These are phyloP conservation scores for Chelidonichthys spinosus DNA, from an alignment of 2,797 vertebrate species.

Conservation along the genomic window DNA sequence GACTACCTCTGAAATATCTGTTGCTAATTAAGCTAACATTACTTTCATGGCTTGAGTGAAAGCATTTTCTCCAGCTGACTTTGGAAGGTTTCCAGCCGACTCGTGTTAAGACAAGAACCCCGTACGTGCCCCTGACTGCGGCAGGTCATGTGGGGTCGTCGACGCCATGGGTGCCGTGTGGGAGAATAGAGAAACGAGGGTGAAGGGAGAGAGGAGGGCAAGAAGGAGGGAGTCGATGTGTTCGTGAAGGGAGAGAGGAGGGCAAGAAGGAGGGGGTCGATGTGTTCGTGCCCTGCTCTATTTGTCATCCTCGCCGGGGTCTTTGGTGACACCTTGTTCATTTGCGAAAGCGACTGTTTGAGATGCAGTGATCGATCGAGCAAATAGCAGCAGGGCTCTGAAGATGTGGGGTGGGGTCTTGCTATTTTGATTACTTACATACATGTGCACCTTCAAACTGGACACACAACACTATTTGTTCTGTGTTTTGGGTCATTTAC, in stretches of 20 bases:
- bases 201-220: not conserved
- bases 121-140: not conserved
- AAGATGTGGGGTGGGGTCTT: conserved; percentile 25
- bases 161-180: not conserved
- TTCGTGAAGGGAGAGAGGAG: not conserved
- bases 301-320: conserved; percentile 69
- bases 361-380: conserved; percentile 79
- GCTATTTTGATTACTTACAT: conserved; percentile 16
- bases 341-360: conserved; percentile 76
- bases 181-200: conserved; percentile 4
- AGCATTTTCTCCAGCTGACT: not conserved
- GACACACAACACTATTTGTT: not conserved
- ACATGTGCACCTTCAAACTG: conserved; percentile 9
- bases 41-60: not conserved
- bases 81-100: too few species aligned
- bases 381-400: conserved; percentile 64
- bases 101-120: not conserved
- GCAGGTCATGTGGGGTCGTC: conserved; percentile 29
- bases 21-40: not conserved
- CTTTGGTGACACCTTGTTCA: conserved; percentile 80
- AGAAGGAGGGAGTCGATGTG: too few species aligned
- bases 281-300: conserved; percentile 48
- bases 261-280: conserved; percentile 4
- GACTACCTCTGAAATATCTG: not conserved
- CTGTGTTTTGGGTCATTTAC: not conserved